Base-by-base conservation (phyloP, 2,888 invertebrate genomes). In the Drosophila hawaiiensis region DNA sequence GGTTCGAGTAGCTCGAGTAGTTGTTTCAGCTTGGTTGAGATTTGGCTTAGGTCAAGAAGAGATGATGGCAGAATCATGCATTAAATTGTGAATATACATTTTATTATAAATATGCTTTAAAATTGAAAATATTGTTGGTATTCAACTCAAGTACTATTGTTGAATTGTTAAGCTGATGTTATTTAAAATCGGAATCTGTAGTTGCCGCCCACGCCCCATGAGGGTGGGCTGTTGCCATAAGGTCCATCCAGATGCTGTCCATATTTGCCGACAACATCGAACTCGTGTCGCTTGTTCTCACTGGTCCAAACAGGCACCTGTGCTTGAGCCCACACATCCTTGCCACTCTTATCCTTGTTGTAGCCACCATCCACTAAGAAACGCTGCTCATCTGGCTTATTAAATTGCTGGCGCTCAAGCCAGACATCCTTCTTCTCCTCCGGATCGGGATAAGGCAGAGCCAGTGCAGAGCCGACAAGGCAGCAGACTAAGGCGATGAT, bases 241-340 rank as follows among this genome's bases (percentile, higher is more conserved):
- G 91, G 92, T 43, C 92, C 93, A 28, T 88, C 92, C 33, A 84
- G 69, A 55, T 91, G 92, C 61, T 92, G 92, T 0, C 80, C 81
- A 59, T 91, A 92, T 25, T 80, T 61, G 0, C 77, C 92, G 4
- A 78, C 74, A 4, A 78, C 78, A 60, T 91, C 89, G 28, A 92
- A 0, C 12, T 88, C 83, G 55, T 92, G 92, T 4, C 87, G 82
- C 25, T 80, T 81, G 49, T 92, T 93, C 1, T 85, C 73, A 65
- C 92, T 92, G 12, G 84, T 82, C 86, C 87, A 92, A 22, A 92
- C 68, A 0, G 90, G 92, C 28, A 82, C 79, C 7, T 77, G 82
- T 0, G 82, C 88, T 52, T 78, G 54, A 0, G 81, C 66, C 37
- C 66, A 65, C 0, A 92, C 61, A 54, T 89, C 86, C 12, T 70